Evolutionary conservation across 2,113 vertebrate species (phyloP).

Genomic region (Ariopsis seemanni): DNA sequence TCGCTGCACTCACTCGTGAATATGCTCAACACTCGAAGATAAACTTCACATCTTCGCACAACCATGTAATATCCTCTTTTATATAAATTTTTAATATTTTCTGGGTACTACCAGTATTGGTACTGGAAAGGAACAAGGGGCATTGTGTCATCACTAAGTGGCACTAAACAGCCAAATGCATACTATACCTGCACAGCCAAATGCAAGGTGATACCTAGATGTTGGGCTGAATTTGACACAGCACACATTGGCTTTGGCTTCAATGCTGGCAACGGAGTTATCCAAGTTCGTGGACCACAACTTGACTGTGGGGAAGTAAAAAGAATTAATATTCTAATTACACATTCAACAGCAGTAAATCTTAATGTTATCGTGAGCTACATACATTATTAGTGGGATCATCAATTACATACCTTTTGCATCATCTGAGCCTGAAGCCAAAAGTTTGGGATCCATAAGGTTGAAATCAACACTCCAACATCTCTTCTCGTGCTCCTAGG

Average conservation of each 20-base stretch:
- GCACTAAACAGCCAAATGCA: neutral
- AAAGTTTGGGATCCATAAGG: constrained; percentile 97
- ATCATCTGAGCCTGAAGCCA: constrained; percentile 98
- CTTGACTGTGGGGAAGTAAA: constrained; percentile 81
- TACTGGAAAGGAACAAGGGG: neutral
- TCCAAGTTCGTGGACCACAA: constrained; percentile 98
- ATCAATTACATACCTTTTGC: constrained; percentile 85
- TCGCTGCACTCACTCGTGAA: too few species aligned
- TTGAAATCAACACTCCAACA: constrained; percentile 99
- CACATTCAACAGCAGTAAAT: neutral
- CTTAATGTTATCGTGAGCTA: neutral
- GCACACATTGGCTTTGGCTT: constrained; percentile 97
- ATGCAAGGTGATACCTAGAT: constrained; percentile 96
- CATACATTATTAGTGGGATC: neutral
- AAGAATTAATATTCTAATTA: neutral
- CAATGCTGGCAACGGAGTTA: constrained; percentile 97
- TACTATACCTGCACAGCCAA: constrained; percentile 91
- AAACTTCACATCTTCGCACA: too few species aligned
- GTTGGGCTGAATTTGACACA: constrained; percentile 99
- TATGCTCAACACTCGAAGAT: too few species aligned
- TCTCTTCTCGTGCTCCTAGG: constrained; percentile 95
- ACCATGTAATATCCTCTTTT: too few species aligned
- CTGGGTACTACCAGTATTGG: neutral
- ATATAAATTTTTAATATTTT: too few species aligned
- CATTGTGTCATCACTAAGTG: neutral